These are phyloP conservation scores for Lepisosteus oculatus DNA, from an alignment of 2,113 vertebrate genomes.

Conservation along the genomic window DNA sequence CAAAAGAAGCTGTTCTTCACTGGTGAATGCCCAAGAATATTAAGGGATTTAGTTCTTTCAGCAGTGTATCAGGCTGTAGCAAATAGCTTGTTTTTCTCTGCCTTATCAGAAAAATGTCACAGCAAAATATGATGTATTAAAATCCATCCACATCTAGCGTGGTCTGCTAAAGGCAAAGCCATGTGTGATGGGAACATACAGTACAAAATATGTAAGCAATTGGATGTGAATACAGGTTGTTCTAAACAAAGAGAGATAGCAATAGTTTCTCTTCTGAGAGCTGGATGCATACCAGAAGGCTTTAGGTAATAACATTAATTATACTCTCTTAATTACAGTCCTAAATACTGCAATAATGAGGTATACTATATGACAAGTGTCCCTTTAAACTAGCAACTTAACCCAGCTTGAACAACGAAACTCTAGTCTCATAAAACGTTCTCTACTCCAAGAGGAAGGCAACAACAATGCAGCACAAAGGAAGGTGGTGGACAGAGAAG, in stretches of 20 bases:
- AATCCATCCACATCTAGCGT: neutral
- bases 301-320: too few relatives aligned
- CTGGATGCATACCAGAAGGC: too few relatives aligned
- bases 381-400: too few relatives aligned
- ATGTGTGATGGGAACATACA: neutral
- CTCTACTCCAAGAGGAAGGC: too few relatives aligned
- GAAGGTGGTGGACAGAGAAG: too few relatives aligned
- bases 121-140: neutral
- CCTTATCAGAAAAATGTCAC: constrained; percentile 3
- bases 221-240: neutral
- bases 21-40: constrained; percentile 8
- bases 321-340: too few relatives aligned
- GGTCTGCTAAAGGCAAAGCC: neutral
- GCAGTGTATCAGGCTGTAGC: constrained; percentile 6
- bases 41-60: constrained; percentile 11
- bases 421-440: too few relatives aligned
- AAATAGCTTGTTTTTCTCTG: neutral
- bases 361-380: too few relatives aligned
- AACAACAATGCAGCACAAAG: too few relatives aligned
- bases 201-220: neutral
- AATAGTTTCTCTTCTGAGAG: neutral
- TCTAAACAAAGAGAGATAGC: neutral
- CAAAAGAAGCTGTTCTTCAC: constrained; percentile 14
- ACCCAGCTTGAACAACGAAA: too few relatives aligned
- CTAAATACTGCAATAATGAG: too few relatives aligned